Evolutionary conservation across 2,797 vertebrate species (phyloP), one percentile per base, ranked within the genome.

Genomic region (Enteromius afrohamiltoni): DNA sequence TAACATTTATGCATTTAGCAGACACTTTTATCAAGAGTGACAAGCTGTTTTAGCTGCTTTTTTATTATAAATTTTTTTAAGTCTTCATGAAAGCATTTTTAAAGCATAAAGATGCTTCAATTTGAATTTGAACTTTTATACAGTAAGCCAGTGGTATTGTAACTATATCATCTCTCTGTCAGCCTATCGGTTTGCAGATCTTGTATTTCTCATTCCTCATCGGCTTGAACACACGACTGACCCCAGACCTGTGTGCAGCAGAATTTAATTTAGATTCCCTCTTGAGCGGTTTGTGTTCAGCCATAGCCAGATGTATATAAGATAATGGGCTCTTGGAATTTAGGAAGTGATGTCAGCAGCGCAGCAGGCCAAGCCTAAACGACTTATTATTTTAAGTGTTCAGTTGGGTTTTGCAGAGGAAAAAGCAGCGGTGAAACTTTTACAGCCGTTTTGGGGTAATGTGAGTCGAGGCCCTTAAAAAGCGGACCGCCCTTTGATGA

Each of bases 321-420:
- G 86, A 91, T 91, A 88, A 90, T 86, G 83, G 89, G 90, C 87
- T 89, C 87, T 88, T 53, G 80, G 89, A 87, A 87, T 90, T 89
- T 85, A 90, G 89, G 90, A 93, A 90, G 88, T 93, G 90, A 93
- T 91, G 92, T 94, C 91, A 92, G 88, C 49, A 40, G 58, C 51
- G 62, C 62, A 79, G 77, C 82, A 69, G 17, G 84, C 90, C 91
- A 92, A 88, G 88, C 86, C 85, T 87, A 80, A 89, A 86, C 21
- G 69, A 58, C 86, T 86, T 88, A 90, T 90, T 91, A 87, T 91
- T 91, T 87, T 87, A 90, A 31, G 77, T 88, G 87, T 86, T 87
- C 87, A 88, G 85, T 79, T 85, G 83, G 82, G 85, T 86, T 79
- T 88, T 70, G 68, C 80, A 85, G 87, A 86, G 87, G 81, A 85